Base-by-base conservation (phyloP, 2,113 vertebrate genomes). In the Hemiprocne comata region DNA sequence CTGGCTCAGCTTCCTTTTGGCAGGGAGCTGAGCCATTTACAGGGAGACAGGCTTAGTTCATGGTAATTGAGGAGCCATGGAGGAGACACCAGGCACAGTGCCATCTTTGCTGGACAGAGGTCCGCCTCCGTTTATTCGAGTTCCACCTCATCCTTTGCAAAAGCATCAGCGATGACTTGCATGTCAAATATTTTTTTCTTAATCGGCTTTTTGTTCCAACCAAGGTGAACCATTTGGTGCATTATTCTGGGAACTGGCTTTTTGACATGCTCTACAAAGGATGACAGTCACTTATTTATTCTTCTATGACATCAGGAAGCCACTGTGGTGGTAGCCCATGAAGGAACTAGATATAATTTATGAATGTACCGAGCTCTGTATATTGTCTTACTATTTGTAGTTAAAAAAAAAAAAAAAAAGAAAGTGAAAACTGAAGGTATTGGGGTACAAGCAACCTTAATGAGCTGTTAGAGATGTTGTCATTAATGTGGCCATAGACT, bases 221-320 rank as follows among this genome's bases (percentile, higher is more conserved):
- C 24, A 0, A 61, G 11, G 11, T 36, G 53, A 50, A 46, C 21
- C 2, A 36, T 44, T 62, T 8, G 6, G 25, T 67, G 16, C 10
- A 67, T 46, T 53, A 42, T 33, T 46, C 20, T 13, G 28, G n/a
- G 28, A 13, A 38, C 15, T 7, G 3, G 16, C 6, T 57, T 46
- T 85, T n/a, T 2, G 3, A 13, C 0, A 0, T 18, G 9, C 4
- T 48, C 5, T 1, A 14, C 8, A 77, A 64, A 78, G 18, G 17
- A 46, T 67, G 13, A 17, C 18, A 77, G 23, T 53, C 2, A 0
- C 10, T 36, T 25, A 38, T 76, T 72, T 72, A 62, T 34, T 11
- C 13, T 25, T 62, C 34, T 51, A 18, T 51, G 34, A 16, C 28
- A 66, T 55, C 24, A n/a, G 26, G 36, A 73, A 77, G 18, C 18